Evolutionary conservation across 2,113 vertebrate genomes (phyloP).

Genomic region (Chionodraco myersi): DNA sequence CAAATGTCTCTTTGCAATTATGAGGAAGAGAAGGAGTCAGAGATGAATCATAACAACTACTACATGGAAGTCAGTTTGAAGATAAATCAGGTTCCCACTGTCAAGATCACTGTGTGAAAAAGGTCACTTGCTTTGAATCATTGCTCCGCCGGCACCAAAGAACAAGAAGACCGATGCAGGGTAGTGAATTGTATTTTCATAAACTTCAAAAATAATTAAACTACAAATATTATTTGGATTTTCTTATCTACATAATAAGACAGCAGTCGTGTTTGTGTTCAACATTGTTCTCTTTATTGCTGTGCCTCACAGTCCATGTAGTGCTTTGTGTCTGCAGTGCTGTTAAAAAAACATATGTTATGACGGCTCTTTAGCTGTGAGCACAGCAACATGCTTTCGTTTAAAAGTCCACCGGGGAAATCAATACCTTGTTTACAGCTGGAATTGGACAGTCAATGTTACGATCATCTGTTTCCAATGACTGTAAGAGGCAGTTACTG

Average conservation of each 20-base stretch:
- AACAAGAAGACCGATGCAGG: not conserved
- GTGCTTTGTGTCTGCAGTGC: not conserved
- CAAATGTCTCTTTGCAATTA: slow-evolving; percentile 56
- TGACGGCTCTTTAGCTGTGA: slow-evolving; percentile 56
- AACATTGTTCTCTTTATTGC: not conserved
- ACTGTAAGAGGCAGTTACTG: slow-evolving; percentile 61
- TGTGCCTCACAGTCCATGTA: not conserved
- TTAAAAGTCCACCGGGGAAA: slow-evolving; percentile 63
- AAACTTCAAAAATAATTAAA: slow-evolving; percentile 41
- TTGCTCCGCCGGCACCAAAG: slow-evolving; percentile 11
- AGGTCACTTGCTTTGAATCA: slow-evolving; percentile 65
- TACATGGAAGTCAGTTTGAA: slow-evolving; percentile 56
- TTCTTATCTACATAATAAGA: not conserved
- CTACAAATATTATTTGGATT: not conserved
- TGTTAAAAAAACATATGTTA: slow-evolving; percentile 47
- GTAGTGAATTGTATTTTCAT: slow-evolving; percentile 31
- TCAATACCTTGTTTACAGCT: slow-evolving; percentile 76
- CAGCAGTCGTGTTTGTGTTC: not conserved
- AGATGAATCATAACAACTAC: slow-evolving; percentile 58
- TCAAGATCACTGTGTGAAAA: slow-evolving; percentile 58
- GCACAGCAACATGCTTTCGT: slow-evolving; percentile 51
- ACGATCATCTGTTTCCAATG: slow-evolving; percentile 73
- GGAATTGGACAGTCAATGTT: slow-evolving; percentile 68
- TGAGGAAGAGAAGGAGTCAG: slow-evolving; percentile 35
- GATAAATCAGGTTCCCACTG: slow-evolving; percentile 61